These are phyloP conservation scores for Myotis brandtii DNA, from an alignment of 2,113 vertebrate genomes.

Conservation along the genomic window DNA sequence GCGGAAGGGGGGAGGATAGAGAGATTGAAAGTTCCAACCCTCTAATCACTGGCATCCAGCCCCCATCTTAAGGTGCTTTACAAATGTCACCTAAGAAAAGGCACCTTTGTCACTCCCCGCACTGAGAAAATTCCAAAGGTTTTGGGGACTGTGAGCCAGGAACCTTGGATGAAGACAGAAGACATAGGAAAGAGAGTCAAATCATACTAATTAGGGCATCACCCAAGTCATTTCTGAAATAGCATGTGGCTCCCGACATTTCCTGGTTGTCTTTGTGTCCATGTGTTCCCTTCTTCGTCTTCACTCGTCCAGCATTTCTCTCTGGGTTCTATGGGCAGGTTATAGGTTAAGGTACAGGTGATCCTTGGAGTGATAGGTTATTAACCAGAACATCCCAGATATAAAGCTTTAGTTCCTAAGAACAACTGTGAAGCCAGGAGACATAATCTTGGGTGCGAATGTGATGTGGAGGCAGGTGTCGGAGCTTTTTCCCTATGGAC, in stretches of 20 bases:
- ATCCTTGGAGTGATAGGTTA: not conserved
- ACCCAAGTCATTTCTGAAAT: not conserved
- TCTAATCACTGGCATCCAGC: not conserved
- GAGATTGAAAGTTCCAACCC: not conserved
- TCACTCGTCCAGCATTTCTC: not conserved
- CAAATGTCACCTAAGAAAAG: not conserved
- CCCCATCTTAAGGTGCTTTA: not conserved
- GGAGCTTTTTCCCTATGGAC: not conserved
- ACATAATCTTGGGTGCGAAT: too few species aligned
- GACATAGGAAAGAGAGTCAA: not conserved
- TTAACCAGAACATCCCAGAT: not conserved
- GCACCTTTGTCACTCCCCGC: not conserved
- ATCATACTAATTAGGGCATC: not conserved
- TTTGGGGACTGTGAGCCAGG: not conserved
- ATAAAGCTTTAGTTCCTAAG: not conserved
- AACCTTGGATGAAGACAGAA: not conserved
- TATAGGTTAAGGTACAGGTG: not conserved
- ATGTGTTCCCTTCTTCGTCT: not conserved
- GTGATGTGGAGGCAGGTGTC: rapidly evolving
- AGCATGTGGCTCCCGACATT: not conserved
- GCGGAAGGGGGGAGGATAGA: too few species aligned
- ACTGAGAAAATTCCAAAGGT: not conserved
- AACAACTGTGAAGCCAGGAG: not conserved
- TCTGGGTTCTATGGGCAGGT: not conserved
- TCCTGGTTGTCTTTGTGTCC: not conserved